A percentile compares a stretch with the other conserved stretches of the same genome.
These are phyloP conservation scores for Chrysolina haemoptera DNA, from an alignment of 2,888 invertebrate species.

Conservation along the genomic window DNA sequence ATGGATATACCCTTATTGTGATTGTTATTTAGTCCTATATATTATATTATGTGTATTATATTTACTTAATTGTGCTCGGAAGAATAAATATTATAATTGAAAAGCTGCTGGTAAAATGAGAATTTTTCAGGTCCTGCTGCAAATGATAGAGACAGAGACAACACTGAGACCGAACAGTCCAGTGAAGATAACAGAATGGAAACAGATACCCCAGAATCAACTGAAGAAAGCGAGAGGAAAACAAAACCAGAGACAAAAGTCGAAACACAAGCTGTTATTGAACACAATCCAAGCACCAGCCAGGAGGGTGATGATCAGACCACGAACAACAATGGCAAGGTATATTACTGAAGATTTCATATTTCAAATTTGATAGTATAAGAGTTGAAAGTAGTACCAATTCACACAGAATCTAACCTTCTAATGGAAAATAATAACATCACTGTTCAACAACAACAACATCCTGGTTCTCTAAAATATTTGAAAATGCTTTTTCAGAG, in stretches of 20 bases:
- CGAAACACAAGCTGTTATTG: constrained; percentile 50
- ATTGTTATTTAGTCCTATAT: too few species aligned
- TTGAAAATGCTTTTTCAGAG: too few species aligned
- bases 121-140: constrained; percentile 28
- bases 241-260: constrained; percentile 42
- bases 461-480: too few species aligned
- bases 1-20: too few species aligned
- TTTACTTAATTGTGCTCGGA: too few species aligned
- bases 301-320: constrained; percentile 27
- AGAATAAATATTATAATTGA: too few species aligned
- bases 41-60: too few species aligned
- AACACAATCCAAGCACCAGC: constrained; percentile 48
- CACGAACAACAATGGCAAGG: constrained; percentile 27
- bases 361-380: too few species aligned
- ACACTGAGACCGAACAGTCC: constrained; percentile 39
- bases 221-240: constrained; percentile 44
- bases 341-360: not conserved
- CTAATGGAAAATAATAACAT: too few species aligned
- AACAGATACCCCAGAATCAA: constrained; percentile 49
- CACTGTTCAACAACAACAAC: too few species aligned
- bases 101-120: not conserved
- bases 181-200: constrained; percentile 48
- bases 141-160: constrained; percentile 33
- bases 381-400: too few species aligned
- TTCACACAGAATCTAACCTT: too few species aligned